These are phyloP conservation scores for Amphimallon solstitiale DNA, from an alignment of 2,888 invertebrate species.

Conservation along the genomic window DNA sequence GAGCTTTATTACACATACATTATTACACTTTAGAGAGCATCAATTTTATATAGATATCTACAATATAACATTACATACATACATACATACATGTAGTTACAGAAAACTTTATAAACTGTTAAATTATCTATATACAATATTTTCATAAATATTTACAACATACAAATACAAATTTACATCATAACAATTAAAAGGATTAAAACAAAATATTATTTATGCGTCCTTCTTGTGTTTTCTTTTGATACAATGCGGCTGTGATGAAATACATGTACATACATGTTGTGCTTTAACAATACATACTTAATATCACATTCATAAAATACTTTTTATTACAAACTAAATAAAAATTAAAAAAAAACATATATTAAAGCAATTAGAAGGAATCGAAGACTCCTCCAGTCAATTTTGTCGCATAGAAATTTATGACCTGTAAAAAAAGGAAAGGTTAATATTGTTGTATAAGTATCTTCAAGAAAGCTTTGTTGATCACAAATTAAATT, in stretches of 20 bases:
- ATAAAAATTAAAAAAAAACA: constrained; percentile 11
- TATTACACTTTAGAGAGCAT: constrained; percentile 16
- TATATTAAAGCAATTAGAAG: constrained; percentile 55
- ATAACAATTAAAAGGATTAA: background rate
- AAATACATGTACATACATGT: constrained; percentile 8
- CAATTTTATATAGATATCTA: constrained; percentile 6
- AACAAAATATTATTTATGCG: too few relatives aligned
- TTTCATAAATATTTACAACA: constrained; percentile 26
- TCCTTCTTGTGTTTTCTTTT: background rate
- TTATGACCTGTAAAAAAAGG: constrained; percentile 76
- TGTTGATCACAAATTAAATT: too few relatives aligned
- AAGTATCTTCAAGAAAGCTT: too few relatives aligned
- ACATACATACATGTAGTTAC: background rate
- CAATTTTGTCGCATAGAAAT: constrained; percentile 85
- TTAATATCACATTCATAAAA: constrained; percentile 34
- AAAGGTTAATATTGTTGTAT: constrained; percentile 36
- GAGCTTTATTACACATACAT: constrained; percentile 2
- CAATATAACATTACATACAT: constrained; percentile 12
- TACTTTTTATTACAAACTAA: constrained; percentile 21
- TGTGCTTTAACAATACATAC: constrained; percentile 22
- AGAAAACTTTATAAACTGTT: background rate
- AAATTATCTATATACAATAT: constrained; percentile 24
- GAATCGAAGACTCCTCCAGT: constrained; percentile 77
- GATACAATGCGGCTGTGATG: constrained; percentile 6
- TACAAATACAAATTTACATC: constrained; percentile 9